Percentiles rank a stretch among this genome's conserved stretches.
These are phyloP conservation scores for Emmelina monodactyla DNA, from an alignment of 2,888 invertebrate genomes.

Conservation along the genomic window DNA sequence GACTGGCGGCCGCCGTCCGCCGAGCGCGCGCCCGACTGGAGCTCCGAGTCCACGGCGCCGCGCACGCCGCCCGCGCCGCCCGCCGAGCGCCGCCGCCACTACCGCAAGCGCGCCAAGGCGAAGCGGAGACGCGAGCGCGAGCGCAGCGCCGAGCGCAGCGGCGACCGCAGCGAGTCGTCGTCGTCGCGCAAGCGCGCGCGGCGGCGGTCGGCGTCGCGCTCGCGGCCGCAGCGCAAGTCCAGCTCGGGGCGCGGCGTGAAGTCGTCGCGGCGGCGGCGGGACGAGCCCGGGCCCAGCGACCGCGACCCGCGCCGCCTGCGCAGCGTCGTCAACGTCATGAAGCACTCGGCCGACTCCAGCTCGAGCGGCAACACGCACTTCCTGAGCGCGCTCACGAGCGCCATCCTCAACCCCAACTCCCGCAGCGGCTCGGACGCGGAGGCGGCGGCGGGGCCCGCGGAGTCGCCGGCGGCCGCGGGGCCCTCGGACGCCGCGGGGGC, in stretches of 20 bases:
- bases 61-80: constrained; percentile 4
- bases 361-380: background rate
- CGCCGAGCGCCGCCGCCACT: background rate
- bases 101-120: background rate
- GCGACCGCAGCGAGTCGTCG: background rate
- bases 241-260: constrained; percentile 39
- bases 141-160: constrained; percentile 4
- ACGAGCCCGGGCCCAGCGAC: constrained; percentile 16
- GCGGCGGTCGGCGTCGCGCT: constrained; percentile 13
- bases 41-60: constrained; percentile 2
- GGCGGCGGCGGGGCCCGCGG: background rate
- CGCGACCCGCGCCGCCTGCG: constrained; percentile 33
- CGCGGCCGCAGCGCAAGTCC: constrained; percentile 31
- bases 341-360: background rate
- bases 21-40: constrained; percentile 1
- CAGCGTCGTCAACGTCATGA: constrained; percentile 41
- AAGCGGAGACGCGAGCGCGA: background rate
- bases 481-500: background rate
- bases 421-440: background rate
- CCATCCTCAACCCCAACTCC: too few relatives aligned
- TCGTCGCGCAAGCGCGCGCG: background rate
- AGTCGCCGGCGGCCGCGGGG: background rate
- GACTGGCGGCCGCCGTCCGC: constrained; percentile 7
- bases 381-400: background rate
- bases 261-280: constrained; percentile 24